phyloP scores from a whole-genome alignment of 2,113 vertebrate species.

The Tragelaphus buxtoni region DNA sequence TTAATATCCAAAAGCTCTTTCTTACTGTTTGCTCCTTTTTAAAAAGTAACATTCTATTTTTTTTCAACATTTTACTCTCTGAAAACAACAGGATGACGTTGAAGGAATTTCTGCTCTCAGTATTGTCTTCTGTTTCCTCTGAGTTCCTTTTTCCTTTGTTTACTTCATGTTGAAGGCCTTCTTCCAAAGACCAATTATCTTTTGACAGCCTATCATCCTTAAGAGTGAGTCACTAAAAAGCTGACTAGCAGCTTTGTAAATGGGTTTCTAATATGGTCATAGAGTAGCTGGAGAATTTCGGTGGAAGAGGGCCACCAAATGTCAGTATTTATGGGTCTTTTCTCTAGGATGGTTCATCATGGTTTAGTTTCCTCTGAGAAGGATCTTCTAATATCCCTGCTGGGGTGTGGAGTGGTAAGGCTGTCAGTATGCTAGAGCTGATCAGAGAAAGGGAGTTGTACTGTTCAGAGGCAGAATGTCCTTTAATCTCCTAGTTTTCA shows the following conservation, averaged over 20 bases:
- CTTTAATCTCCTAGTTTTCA: not conserved
- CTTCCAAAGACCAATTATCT: not conserved
- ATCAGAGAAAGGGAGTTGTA: not conserved
- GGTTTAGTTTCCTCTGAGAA: not conserved
- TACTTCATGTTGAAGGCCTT: slow-evolving; percentile 3
- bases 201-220: not conserved
- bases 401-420: not conserved
- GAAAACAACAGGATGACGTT: not conserved
- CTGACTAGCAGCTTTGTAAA: not conserved
- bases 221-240: slow-evolving; percentile 6
- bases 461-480: not conserved
- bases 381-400: not conserved
- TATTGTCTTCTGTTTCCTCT: not conserved
- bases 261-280: not conserved
- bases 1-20: not conserved
- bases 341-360: not conserved
- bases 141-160: not conserved
- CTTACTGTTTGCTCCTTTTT: not conserved
- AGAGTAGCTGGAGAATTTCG: not conserved
- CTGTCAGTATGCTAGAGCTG: not conserved
- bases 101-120: not conserved
- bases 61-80: not conserved
- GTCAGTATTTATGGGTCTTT: not conserved
- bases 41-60: not conserved
- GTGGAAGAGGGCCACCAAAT: not conserved